phyloP scores from a whole-genome alignment of 2,113 vertebrate genomes.

The Grammomys surdaster region DNA sequence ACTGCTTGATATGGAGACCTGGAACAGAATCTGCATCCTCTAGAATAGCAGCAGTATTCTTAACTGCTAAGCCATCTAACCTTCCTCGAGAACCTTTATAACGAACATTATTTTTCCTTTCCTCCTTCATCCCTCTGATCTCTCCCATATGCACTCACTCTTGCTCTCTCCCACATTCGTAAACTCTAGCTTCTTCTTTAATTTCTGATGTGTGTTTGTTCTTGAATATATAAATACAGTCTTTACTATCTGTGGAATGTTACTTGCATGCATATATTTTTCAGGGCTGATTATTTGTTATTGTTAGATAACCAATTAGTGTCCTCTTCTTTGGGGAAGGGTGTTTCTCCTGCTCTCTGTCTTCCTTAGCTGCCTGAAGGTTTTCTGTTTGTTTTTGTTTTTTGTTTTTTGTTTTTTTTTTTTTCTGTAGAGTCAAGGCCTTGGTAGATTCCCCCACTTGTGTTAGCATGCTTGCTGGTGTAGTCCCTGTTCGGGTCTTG shows the following conservation, averaged over 20 bases:
- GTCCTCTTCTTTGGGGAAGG: not conserved
- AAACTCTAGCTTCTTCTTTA: not conserved
- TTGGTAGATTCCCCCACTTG: not conserved
- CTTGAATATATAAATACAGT: not conserved
- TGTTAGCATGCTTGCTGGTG: not conserved
- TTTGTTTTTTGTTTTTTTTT: fast-evolving
- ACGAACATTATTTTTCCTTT: not conserved
- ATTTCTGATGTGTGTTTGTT: not conserved
- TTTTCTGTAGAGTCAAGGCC: not conserved
- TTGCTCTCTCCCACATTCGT: not conserved
- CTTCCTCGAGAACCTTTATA: not conserved
- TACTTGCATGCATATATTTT: not conserved
- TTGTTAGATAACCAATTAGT: not conserved
- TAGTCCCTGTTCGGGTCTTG: not conserved
- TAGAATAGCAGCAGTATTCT: not conserved
- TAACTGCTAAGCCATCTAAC: not conserved
- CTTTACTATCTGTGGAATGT: not conserved
- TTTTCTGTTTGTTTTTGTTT: not conserved
- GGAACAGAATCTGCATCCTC: not conserved
- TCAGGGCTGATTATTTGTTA: not conserved
- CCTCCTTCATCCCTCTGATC: not conserved
- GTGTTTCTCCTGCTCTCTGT: not conserved
- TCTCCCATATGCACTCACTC: not conserved
- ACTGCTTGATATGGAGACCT: no score
- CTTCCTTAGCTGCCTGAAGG: not conserved